A percentile compares a stretch with the other conserved stretches of the same genome.
phyloP scores from a whole-genome alignment of 2,797 vertebrate genomes.

The Sebastes elongatus region DNA sequence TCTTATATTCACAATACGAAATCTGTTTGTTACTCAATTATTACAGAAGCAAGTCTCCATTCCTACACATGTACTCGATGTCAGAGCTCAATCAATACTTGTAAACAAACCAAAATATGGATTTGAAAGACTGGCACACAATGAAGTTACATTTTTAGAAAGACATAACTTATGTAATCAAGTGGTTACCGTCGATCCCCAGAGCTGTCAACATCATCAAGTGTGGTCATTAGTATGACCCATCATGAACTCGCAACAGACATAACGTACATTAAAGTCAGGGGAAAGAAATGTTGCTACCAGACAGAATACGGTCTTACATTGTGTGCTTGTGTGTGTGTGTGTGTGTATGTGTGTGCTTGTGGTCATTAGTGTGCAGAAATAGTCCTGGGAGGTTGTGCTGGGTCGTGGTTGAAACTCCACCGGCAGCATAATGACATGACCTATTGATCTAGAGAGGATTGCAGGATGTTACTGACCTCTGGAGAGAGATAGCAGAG shows the following conservation, averaged over 20 bases:
- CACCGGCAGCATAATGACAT: slow-evolving; percentile 63
- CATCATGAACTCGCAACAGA: not conserved
- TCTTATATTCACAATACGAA: not conserved
- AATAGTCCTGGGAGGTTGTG: slow-evolving; percentile 43
- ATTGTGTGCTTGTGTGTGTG: not conserved
- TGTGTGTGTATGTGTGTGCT: not conserved
- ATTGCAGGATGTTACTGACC: slow-evolving; percentile 52
- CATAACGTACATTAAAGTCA: not conserved
- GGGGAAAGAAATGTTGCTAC: not conserved
- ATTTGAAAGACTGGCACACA: not conserved
- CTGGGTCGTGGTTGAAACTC: slow-evolving; percentile 59
- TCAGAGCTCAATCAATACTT: not conserved
- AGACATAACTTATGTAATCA: not conserved
- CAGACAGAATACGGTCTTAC: slow-evolving; percentile 1
- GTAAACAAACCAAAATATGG: not conserved
- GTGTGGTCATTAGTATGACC: slow-evolving; percentile 26
- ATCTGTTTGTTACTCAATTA: not conserved
- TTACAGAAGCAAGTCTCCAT: not conserved
- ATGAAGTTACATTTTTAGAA: not conserved
- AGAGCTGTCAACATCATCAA: not conserved
- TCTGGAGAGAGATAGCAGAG: slow-evolving; percentile 38
- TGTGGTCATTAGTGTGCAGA: slow-evolving; percentile 67
- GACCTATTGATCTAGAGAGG: slow-evolving; percentile 73
- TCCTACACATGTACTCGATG: not conserved
- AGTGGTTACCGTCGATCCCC: not conserved